Evolutionary conservation across 2,888 invertebrate genomes (phyloP).

Genomic region (Nomada hirtipes): DNA sequence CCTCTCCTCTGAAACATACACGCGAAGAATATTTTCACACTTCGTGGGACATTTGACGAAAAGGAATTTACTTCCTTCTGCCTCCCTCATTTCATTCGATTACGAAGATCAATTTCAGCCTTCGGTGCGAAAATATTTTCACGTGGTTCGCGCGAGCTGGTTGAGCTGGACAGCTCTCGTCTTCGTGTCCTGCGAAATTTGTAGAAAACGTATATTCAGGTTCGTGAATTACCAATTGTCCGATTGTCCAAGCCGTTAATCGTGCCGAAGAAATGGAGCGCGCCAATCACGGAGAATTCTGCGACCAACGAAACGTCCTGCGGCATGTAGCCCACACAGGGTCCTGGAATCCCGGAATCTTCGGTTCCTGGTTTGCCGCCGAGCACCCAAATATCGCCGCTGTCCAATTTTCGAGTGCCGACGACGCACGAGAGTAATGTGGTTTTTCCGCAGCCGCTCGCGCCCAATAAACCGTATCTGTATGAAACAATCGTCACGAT

Average conservation of each 20-base stretch:
- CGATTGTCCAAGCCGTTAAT: conserved; percentile 91
- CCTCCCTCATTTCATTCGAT: no score
- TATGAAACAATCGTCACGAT: conserved; percentile 82
- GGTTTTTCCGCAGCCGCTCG: conserved; percentile 96
- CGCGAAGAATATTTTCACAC: neutral
- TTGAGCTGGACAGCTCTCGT: no score
- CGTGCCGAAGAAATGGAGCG: conserved; percentile 94
- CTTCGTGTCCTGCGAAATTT: no score
- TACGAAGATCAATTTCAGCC: no score
- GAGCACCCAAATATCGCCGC: conserved; percentile 90
- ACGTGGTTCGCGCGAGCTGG: no score
- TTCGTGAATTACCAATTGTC: conserved; percentile 84
- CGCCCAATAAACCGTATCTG: conserved; percentile 94
- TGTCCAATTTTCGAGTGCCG: conserved; percentile 90
- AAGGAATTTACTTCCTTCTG: neutral
- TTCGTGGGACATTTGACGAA: no score
- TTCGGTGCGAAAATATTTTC: no score
- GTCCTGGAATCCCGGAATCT: conserved; percentile 89
- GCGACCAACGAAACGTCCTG: conserved; percentile 93
- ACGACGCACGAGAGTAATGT: conserved; percentile 94
- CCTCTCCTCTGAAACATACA: conserved; percentile 85
- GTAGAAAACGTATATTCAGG: no score
- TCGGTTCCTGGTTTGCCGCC: conserved; percentile 88
- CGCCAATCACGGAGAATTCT: conserved; percentile 93
- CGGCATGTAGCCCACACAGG: conserved; percentile 94